Evolutionary conservation across 2,888 invertebrate species (phyloP).

Genomic region (Clunio marinus): DNA sequence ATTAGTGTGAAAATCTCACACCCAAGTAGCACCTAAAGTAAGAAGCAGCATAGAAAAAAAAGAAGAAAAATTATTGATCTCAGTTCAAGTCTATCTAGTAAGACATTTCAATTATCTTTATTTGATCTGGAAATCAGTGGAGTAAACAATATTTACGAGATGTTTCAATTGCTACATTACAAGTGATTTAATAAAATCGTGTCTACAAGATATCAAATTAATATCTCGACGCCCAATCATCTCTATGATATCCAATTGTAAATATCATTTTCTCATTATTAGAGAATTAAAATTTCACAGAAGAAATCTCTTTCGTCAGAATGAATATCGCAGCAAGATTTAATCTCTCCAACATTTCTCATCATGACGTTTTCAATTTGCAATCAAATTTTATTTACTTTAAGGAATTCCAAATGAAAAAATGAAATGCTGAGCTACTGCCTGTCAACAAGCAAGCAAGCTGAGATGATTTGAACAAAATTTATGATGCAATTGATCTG

Average conservation of each 20-base stretch:
- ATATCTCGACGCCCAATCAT: neutral
- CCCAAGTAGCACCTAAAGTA: neutral
- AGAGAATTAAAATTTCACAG: neutral
- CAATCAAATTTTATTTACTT: neutral
- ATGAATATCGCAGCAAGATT: neutral
- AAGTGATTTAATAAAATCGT: neutral
- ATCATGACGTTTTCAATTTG: neutral
- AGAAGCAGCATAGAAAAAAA: too few species aligned
- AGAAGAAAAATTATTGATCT: neutral
- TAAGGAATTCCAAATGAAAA: too few species aligned
- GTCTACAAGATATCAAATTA: neutral
- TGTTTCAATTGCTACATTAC: too few species aligned
- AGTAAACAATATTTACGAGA: too few species aligned
- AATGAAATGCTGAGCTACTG: neutral
- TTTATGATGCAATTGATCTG: neutral
- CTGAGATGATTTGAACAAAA: neutral
- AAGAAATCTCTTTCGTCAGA: conserved; percentile 3
- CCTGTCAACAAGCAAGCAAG: neutral
- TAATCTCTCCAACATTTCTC: neutral
- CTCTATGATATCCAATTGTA: neutral
- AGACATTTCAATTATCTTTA: too few species aligned
- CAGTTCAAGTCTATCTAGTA: neutral
- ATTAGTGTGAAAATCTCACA: conserved; percentile 24
- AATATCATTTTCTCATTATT: conserved; percentile 26
- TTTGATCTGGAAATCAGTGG: too few species aligned